A percentile compares a stretch with the other conserved stretches of the same genome.
phyloP scores from a whole-genome alignment of 2,113 vertebrate genomes.

The Trogon surrucura region DNA sequence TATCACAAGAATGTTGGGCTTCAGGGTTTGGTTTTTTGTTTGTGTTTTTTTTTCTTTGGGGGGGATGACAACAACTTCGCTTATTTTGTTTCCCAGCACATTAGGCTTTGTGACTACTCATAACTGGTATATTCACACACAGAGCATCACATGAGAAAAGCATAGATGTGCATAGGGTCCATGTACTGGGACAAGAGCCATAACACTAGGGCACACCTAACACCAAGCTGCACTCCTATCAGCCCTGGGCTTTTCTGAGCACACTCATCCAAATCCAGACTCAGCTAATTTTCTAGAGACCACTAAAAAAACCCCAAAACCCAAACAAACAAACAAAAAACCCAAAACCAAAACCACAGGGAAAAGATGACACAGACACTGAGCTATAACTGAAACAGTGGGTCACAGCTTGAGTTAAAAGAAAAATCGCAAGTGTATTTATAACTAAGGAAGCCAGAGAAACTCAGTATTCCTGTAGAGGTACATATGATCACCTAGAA shows the following conservation, averaged over 20 bases:
- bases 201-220: not conserved
- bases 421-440: not conserved
- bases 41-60: not conserved
- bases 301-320: not conserved
- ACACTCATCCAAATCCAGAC: not conserved
- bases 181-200: not conserved
- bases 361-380: not conserved
- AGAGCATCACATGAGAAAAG: not conserved
- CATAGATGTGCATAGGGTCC: not conserved
- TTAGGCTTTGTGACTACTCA: not conserved
- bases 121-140: rapidly evolving
- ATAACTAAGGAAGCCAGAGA: not conserved
- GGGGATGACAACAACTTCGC: not conserved
- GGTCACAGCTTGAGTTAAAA: not conserved
- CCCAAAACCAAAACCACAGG: not conserved
- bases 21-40: not conserved
- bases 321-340: not conserved
- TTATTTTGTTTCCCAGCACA: not conserved
- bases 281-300: not conserved
- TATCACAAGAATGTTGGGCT: not conserved
- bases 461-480: not conserved
- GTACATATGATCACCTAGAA: rapidly evolving
- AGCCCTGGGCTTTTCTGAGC: not conserved
- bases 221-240: not conserved
- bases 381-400: not conserved